Percentiles rank a stretch among this genome's conserved stretches.
These are phyloP conservation scores for Halocynthia roretzi DNA, from an alignment of 23 tunicate species.

Conservation along the genomic window DNA sequence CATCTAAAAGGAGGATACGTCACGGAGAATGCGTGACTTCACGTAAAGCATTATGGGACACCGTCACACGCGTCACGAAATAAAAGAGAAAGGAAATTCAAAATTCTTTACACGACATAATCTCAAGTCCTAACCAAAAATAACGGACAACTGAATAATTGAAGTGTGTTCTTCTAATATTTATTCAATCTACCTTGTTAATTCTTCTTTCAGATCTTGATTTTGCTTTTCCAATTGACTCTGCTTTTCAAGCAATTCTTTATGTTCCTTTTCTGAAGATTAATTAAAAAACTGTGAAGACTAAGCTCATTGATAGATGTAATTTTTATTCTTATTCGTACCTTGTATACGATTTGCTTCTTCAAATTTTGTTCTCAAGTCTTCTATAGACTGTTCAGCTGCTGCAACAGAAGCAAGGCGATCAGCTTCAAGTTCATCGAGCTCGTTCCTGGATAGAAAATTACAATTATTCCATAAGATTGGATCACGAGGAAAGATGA, in stretches of 20 bases:
- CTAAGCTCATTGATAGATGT: neutral
- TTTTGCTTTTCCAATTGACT: neutral
- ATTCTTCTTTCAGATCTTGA: no score
- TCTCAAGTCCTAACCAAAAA: no score
- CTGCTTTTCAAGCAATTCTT: neutral
- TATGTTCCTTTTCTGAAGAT: neutral
- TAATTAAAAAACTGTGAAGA: neutral
- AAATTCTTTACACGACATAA: no score
- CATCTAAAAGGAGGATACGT: no score
- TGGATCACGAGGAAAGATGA: no score
- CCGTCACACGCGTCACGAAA: no score
- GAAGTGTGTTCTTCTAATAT: no score
- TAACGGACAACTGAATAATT: no score
- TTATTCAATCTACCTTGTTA: no score
- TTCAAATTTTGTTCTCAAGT: conserved; percentile 9
- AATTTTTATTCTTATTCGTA: neutral
- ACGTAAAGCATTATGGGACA: no score
- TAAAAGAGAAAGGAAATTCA: no score
- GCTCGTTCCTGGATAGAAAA: conserved; percentile 19
- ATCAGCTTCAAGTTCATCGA: conserved; percentile 69
- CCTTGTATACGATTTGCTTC: conserved; percentile 1
- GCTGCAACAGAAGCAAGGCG: conserved; percentile 29
- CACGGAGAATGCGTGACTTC: no score
- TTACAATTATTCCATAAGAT: neutral
- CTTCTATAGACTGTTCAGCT: conserved; percentile 4